Conservation (phyloP, 1,140 invertebrate species). For the Ceratina calcarata region DNA sequence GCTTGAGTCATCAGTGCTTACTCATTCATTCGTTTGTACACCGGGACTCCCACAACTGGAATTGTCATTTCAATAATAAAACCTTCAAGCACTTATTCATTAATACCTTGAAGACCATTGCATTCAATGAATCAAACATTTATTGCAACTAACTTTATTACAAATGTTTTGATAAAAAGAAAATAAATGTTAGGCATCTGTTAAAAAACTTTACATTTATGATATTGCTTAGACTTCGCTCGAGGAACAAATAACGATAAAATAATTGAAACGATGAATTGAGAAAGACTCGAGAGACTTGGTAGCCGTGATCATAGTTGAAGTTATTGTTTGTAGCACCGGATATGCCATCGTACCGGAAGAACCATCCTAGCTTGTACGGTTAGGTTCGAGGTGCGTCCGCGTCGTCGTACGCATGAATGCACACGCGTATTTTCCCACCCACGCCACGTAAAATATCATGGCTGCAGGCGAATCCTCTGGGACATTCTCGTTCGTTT, state of each 20-base stretch:
- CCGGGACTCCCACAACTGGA: background rate
- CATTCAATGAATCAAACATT: no score
- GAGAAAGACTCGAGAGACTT: conserved; percentile 41
- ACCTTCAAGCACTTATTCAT: no score
- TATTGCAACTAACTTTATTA: no score
- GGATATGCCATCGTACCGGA: conserved; percentile 73
- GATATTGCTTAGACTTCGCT: no score
- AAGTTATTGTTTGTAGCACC: conserved; percentile 66
- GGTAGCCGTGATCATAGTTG: conserved; percentile 41
- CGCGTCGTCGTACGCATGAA: conserved; percentile 57
- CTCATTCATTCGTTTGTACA: background rate
- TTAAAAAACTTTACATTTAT: no score
- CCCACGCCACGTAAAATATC: conserved; percentile 25
- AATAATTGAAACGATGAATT: background rate
- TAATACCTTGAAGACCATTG: no score
- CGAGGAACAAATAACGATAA: no score
- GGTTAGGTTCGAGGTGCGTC: conserved; percentile 58
- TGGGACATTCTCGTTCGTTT: background rate
- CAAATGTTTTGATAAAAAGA: no score
- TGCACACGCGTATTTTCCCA: conserved; percentile 38
- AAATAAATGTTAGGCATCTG: no score
- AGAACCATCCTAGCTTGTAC: conserved; percentile 65
- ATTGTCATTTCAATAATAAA: no score
- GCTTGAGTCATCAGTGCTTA: background rate
- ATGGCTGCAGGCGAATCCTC: background rate